Conservation (phyloP, 2,888 invertebrate species). For the Acanthoscelides obtectus region DNA sequence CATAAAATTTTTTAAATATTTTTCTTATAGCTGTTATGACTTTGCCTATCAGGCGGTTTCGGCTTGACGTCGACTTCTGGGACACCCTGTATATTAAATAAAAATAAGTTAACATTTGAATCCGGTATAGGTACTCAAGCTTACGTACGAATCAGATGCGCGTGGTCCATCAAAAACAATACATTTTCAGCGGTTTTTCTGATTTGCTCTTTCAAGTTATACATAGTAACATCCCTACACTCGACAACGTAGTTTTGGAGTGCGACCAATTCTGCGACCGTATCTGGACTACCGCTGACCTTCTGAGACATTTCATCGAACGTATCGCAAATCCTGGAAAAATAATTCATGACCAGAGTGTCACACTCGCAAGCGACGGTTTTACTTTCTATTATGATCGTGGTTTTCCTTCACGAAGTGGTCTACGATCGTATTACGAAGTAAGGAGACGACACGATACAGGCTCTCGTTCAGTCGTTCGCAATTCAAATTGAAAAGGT, state of each 20-base stretch:
- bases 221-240: conserved; percentile 84
- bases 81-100: too few relatives aligned
- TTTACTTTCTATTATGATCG: conserved; percentile 71
- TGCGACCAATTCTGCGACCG: conserved; percentile 82
- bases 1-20: too few relatives aligned
- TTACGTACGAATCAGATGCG: conserved; percentile 63
- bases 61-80: too few relatives aligned
- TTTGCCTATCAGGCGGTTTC: too few relatives aligned
- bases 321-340: conserved; percentile 69
- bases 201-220: conserved; percentile 73
- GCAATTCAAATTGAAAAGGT: conserved; percentile 74
- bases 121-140: too few relatives aligned
- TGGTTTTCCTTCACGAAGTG: conserved; percentile 65
- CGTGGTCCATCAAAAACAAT: conserved; percentile 79
- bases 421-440: conserved; percentile 62
- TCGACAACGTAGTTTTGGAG: conserved; percentile 78
- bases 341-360: background rate
- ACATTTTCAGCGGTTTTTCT: conserved; percentile 73
- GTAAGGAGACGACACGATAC: conserved; percentile 54
- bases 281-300: conserved; percentile 80
- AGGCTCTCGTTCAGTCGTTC: conserved; percentile 62
- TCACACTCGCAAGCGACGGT: too few relatives aligned
- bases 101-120: too few relatives aligned
- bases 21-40: too few relatives aligned
- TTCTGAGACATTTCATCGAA: conserved; percentile 88